phyloP scores from a whole-genome alignment of 2,797 vertebrate genomes.

The Leptoclinus maculatus region DNA sequence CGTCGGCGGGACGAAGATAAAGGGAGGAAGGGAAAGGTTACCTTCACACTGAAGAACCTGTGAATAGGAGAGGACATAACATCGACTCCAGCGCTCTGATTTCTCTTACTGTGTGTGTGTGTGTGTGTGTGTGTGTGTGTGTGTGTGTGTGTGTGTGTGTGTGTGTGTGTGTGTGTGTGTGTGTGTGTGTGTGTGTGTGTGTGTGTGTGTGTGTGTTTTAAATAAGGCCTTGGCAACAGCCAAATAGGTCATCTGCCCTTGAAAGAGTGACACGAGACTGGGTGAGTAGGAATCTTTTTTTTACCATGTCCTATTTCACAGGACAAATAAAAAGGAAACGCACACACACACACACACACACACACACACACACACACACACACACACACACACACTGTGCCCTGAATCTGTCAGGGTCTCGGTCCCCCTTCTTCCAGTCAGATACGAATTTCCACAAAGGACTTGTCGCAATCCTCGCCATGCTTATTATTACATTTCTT shows the following conservation, averaged over 20 bases:
- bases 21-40: slow-evolving; percentile 62
- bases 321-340: slow-evolving; percentile 57
- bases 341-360: slow-evolving; percentile 6
- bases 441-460: slow-evolving; percentile 66
- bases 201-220: slow-evolving; percentile 28
- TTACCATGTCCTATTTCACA: slow-evolving; percentile 62
- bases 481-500: not conserved
- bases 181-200: slow-evolving; percentile 7
- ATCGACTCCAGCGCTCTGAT: slow-evolving; percentile 13
- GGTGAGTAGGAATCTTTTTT: slow-evolving; percentile 56
- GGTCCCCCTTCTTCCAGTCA: slow-evolving; percentile 50
- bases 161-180: slow-evolving; percentile 5
- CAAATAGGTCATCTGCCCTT: slow-evolving; percentile 57
- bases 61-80: slow-evolving; percentile 25
- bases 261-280: slow-evolving; percentile 53
- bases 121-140: slow-evolving; percentile 9
- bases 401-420: slow-evolving; percentile 77
- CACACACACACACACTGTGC: slow-evolving; percentile 39
- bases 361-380: slow-evolving; percentile 20
- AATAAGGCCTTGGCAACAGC: slow-evolving; percentile 28
- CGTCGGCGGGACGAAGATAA: slow-evolving; percentile 51
- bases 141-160: slow-evolving; percentile 9
- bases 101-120: slow-evolving; percentile 15
- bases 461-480: slow-evolving; percentile 46
- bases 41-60: slow-evolving; percentile 54